phyloP scores from a whole-genome alignment of 2,113 vertebrate species.

The Notarius quadriscutis region DNA sequence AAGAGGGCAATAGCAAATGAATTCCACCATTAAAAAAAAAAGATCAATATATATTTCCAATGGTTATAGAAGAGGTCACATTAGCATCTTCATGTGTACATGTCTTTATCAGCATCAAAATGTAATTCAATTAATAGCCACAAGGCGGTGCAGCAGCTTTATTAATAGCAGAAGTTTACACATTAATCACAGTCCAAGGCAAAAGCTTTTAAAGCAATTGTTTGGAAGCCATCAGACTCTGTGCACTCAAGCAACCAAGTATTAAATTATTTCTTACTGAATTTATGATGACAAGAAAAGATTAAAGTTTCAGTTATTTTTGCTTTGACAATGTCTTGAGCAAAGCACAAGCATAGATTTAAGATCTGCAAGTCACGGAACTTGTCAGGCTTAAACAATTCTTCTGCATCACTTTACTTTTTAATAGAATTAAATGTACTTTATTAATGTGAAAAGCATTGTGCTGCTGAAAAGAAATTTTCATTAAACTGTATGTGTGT shows the following conservation, averaged over 20 bases:
- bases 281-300: slow-evolving; percentile 60
- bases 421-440: slow-evolving; percentile 64
- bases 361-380: slow-evolving; percentile 53
- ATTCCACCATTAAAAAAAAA: too few relatives aligned
- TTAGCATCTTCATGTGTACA: neutral
- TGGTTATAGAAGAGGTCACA: neutral
- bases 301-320: slow-evolving; percentile 66
- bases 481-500: slow-evolving; percentile 13
- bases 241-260: slow-evolving; percentile 33
- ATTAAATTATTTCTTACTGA: slow-evolving; percentile 63
- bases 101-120: neutral
- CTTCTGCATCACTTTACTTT: slow-evolving; percentile 56
- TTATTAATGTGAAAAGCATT: slow-evolving; percentile 14
- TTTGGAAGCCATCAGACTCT: slow-evolving; percentile 63
- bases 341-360: slow-evolving; percentile 50
- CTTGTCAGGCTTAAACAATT: slow-evolving; percentile 58
- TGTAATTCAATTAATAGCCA: slow-evolving; percentile 51
- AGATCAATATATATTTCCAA: neutral
- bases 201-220: slow-evolving; percentile 65
- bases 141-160: slow-evolving; percentile 69
- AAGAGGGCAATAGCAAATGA: neutral
- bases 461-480: neutral
- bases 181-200: slow-evolving; percentile 52
- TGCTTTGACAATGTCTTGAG: slow-evolving; percentile 57
- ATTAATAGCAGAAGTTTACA: slow-evolving; percentile 41